These are phyloP conservation scores for Chloromyia formosa DNA, from an alignment of 2,888 invertebrate species.

Conservation along the genomic window DNA sequence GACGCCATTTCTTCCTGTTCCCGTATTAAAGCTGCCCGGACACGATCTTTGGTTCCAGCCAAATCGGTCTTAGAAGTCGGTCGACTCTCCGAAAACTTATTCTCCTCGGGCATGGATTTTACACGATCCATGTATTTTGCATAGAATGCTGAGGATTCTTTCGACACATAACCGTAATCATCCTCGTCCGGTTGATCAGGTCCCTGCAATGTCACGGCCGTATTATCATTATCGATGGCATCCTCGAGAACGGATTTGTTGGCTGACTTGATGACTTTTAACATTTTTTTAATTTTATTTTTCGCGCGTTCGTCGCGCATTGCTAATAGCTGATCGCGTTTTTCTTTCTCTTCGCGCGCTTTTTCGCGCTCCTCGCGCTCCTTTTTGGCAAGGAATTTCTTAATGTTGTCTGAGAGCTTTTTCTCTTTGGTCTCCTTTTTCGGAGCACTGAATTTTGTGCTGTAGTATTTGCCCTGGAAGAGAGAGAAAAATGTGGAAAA, in stretches of 20 bases:
- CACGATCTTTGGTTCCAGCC: conserved; percentile 75
- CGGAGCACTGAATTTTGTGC: conserved; percentile 82
- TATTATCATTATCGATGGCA: conserved; percentile 79
- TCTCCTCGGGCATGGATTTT: conserved; percentile 75
- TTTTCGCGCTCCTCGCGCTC: conserved; percentile 81
- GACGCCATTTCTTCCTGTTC: conserved; percentile 77
- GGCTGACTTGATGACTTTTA: conserved; percentile 88
- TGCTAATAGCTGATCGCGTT: conserved; percentile 72
- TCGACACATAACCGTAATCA: conserved; percentile 90
- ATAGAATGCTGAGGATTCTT: conserved; percentile 82
- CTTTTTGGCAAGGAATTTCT: conserved; percentile 82
- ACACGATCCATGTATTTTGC: conserved; percentile 88
- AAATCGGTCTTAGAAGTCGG: conserved; percentile 59
- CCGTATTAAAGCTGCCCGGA: conserved; percentile 76
- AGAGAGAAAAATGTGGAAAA: too few relatives aligned
- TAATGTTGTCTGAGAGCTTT: conserved; percentile 78
- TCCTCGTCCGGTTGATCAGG: conserved; percentile 87
- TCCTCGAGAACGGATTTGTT: conserved; percentile 87
- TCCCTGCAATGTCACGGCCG: conserved; percentile 77
- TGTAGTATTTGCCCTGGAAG: conserved; percentile 71
- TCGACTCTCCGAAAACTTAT: conserved; percentile 71
- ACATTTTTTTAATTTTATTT: conserved; percentile 78
- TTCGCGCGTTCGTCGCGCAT: conserved; percentile 78
- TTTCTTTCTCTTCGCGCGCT: conserved; percentile 70
- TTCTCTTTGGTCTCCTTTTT: conserved; percentile 79